These are phyloP conservation scores for Pimephales promelas DNA, from an alignment of 2,113 vertebrate genomes.

Conservation along the genomic window DNA sequence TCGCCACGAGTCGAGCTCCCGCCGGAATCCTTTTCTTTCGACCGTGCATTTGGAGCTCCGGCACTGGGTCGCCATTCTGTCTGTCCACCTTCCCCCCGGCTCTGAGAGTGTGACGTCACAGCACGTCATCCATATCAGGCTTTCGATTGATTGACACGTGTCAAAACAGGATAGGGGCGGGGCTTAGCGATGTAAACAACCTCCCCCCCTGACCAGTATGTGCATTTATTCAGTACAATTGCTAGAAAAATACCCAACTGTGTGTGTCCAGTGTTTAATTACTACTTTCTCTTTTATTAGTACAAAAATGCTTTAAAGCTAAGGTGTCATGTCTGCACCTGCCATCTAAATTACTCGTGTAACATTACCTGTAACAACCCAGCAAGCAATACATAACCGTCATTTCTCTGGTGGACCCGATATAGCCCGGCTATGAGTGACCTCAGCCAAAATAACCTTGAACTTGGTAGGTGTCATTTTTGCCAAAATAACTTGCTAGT, in stretches of 20 bases:
- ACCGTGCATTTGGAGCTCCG: conserved; percentile 91
- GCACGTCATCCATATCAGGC: conserved; percentile 76
- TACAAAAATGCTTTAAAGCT: background rate
- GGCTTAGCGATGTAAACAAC: conserved; percentile 36
- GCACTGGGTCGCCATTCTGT: conserved; percentile 95
- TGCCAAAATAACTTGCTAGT: no score
- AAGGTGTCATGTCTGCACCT: background rate
- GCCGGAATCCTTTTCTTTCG: conserved; percentile 94
- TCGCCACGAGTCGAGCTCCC: conserved; percentile 97
- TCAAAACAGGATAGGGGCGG: conserved; percentile 44
- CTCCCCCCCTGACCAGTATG: background rate
- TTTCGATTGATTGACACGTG: conserved; percentile 60
- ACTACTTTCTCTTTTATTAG: background rate
- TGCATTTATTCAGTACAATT: background rate
- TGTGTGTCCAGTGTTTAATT: background rate
- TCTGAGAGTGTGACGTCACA: conserved; percentile 84
- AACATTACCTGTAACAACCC: background rate
- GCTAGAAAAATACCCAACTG: background rate
- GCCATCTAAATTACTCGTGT: background rate
- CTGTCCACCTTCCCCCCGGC: conserved; percentile 74
- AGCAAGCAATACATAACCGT: no score
- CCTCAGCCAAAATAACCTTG: no score
- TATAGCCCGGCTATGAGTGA: no score
- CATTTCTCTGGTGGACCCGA: no score
- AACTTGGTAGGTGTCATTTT: no score